A percentile compares a stretch with the other conserved stretches of the same genome.
Conservation (phyloP, 1,140 invertebrate genomes). For the Drosophila pandora region DNA sequence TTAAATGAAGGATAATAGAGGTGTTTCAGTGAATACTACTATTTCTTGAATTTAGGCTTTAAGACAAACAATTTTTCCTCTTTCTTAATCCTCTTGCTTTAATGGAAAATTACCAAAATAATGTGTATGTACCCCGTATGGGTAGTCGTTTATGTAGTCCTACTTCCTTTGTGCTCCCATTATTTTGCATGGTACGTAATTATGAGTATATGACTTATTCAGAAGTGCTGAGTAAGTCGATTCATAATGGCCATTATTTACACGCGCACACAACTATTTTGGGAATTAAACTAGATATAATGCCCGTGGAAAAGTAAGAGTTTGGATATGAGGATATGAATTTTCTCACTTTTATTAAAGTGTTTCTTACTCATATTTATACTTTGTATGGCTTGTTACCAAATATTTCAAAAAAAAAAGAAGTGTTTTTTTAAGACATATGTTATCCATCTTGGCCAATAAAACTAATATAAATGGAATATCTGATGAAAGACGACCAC, state of each 20-base stretch:
- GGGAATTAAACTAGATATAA: constrained; percentile 16
- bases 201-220: constrained; percentile 17
- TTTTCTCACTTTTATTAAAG: background rate
- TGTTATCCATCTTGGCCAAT: background rate
- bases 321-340: background rate
- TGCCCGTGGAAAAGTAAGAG: background rate
- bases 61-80: background rate
- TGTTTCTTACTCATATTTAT: no score
- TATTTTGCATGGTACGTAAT: constrained; percentile 17
- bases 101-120: background rate
- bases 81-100: background rate
- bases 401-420: background rate
- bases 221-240: constrained; percentile 15
- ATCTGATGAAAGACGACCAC: background rate
- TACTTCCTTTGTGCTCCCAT: constrained; percentile 1
- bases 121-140: background rate
- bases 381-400: background rate
- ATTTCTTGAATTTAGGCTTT: background rate
- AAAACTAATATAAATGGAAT: background rate
- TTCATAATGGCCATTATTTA: constrained; percentile 10
- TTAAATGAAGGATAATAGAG: background rate
- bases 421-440: background rate
- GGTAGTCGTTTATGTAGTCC: background rate
- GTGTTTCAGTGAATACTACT: no score
- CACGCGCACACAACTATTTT: constrained; percentile 41